Evolutionary conservation across 2,888 invertebrate species (phyloP).

Genomic region (Eilema griseolum): DNA sequence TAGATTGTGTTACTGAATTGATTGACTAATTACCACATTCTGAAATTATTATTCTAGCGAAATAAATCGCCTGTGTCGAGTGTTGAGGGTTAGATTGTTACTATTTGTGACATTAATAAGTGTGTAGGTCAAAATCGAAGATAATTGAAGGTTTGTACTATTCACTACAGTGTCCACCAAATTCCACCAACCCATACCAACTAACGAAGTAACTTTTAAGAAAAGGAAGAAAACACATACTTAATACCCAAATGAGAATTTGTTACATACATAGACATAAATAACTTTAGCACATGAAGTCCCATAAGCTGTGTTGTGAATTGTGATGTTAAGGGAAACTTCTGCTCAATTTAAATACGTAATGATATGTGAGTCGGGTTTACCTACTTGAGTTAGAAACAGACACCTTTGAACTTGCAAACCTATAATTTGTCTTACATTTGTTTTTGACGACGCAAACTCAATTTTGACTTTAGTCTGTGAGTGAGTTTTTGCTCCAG

Average conservation of each 20-base stretch:
- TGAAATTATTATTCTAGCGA: neutral
- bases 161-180: neutral
- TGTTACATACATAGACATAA: no score
- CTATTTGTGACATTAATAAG: no score
- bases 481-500: neutral
- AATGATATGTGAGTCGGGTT: no score
- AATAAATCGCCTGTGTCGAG: neutral
- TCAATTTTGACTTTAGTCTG: neutral
- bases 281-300: no score
- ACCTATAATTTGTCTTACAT: neutral
- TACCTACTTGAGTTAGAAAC: neutral
- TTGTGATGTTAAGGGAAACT: neutral
- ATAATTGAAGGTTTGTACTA: neutral
- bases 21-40: neutral
- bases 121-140: neutral
- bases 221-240: neutral
- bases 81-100: neutral
- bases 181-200: no score
- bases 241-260: neutral
- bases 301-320: no score
- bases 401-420: neutral
- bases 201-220: neutral
- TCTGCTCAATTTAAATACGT: no score
- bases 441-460: neutral
- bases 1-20: neutral